These are phyloP conservation scores for Melanotaenia pygmaea DNA, from an alignment of 2,797 vertebrate genomes.

Conservation along the genomic window DNA sequence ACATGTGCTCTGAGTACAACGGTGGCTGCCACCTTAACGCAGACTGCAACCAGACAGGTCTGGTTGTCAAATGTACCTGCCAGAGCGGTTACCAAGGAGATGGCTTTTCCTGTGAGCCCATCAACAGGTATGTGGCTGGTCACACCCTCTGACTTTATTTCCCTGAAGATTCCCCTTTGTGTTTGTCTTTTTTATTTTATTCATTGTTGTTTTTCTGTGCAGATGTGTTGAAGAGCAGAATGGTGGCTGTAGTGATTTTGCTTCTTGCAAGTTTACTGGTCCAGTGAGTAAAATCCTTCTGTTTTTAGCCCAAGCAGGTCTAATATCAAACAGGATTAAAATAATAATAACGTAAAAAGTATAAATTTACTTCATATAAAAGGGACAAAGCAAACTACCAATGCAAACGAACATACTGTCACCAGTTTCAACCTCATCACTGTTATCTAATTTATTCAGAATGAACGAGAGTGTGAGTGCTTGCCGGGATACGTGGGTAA, in stretches of 20 bases:
- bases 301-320: not conserved
- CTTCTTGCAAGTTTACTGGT: slow-evolving; percentile 88
- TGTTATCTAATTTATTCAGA: slow-evolving; percentile 74
- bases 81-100: slow-evolving; percentile 86
- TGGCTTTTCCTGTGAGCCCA: slow-evolving; percentile 85
- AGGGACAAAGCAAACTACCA: too few species aligned
- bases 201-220: slow-evolving; percentile 11
- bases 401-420: too few species aligned
- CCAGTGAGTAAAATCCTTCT: slow-evolving; percentile 84
- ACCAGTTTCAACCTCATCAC: too few species aligned
- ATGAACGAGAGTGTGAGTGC: slow-evolving; percentile 88
- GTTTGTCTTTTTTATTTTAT: not conserved
- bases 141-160: not conserved
- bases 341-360: too few species aligned
- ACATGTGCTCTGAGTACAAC: slow-evolving; percentile 88
- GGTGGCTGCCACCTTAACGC: slow-evolving; percentile 89
- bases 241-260: slow-evolving; percentile 94
- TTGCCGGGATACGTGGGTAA: slow-evolving; percentile 88
- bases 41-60: slow-evolving; percentile 85
- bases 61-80: slow-evolving; percentile 86
- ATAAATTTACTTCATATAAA: not conserved
- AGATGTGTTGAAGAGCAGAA: slow-evolving; percentile 86
- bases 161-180: not conserved
- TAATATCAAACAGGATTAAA: too few species aligned
- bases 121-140: slow-evolving; percentile 81